Percentiles rank a stretch among this genome's conserved stretches.
These are phyloP conservation scores for Cataglyphis livida DNA, from an alignment of 2,888 invertebrate genomes.

Conservation along the genomic window DNA sequence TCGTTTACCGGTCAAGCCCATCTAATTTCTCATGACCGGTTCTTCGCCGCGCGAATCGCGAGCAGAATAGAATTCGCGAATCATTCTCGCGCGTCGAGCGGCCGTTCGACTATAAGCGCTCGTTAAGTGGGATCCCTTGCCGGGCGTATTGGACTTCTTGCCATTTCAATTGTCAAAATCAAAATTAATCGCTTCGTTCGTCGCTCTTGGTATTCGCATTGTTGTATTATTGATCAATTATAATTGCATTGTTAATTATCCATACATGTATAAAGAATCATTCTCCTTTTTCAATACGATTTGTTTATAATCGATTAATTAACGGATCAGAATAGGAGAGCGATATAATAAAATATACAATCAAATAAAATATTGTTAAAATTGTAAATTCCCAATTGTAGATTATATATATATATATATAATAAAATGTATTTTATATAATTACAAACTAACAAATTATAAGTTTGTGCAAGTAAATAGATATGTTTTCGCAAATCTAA, in stretches of 20 bases:
- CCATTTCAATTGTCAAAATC: neutral
- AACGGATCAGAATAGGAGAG: too few relatives aligned
- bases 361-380: neutral
- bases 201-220: neutral
- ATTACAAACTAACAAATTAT: neutral
- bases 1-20: constrained; percentile 77
- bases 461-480: neutral
- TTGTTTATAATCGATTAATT: too few relatives aligned
- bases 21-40: constrained; percentile 78
- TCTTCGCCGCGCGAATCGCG: constrained; percentile 53
- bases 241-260: neutral
- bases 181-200: neutral
- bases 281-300: too few relatives aligned
- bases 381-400: neutral
- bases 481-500: neutral
- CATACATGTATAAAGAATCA: neutral
- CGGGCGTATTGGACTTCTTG: neutral
- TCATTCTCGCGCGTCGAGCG: constrained; percentile 46
- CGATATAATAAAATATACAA: neutral
- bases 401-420: neutral
- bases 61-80: constrained; percentile 58
- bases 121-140: constrained; percentile 34
- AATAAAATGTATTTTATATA: neutral
- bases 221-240: neutral
- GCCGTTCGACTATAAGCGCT: constrained; percentile 49